phyloP scores from a whole-genome alignment of 1,140 invertebrate species.

The Atta colombica region DNA sequence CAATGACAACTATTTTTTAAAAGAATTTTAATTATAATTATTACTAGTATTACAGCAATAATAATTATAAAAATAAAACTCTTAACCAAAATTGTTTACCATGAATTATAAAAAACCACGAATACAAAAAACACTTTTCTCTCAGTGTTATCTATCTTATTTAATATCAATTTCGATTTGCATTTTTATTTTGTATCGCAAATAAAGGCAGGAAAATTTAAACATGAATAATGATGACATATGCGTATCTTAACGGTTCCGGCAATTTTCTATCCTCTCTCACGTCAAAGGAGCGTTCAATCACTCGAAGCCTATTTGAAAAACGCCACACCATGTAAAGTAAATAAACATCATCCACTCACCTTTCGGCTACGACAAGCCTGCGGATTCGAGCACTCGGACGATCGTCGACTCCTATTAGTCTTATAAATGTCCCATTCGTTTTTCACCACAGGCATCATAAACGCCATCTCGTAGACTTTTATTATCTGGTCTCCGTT shows the following conservation, averaged over 20 bases:
- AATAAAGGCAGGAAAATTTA: neutral
- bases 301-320: neutral
- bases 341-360: conserved; percentile 65
- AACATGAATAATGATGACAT: neutral
- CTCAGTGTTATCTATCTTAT: neutral
- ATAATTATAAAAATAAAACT: no score
- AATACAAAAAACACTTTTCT: no score
- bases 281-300: neutral
- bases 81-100: no score
- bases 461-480: conserved; percentile 92
- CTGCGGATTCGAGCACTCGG: conserved; percentile 91
- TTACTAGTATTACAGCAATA: no score
- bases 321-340: neutral
- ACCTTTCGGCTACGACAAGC: conserved; percentile 91
- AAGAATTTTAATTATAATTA: no score
- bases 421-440: conserved; percentile 97
- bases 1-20: no score
- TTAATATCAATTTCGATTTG: neutral
- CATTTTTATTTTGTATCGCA: neutral
- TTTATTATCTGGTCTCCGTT: conserved; percentile 18
- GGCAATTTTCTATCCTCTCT: neutral
- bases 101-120: no score
- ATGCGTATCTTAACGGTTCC: neutral
- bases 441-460: conserved; percentile 97
- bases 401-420: conserved; percentile 90